Base-by-base conservation (phyloP, 1,140 invertebrate species). In the Charaxes varanes region DNA sequence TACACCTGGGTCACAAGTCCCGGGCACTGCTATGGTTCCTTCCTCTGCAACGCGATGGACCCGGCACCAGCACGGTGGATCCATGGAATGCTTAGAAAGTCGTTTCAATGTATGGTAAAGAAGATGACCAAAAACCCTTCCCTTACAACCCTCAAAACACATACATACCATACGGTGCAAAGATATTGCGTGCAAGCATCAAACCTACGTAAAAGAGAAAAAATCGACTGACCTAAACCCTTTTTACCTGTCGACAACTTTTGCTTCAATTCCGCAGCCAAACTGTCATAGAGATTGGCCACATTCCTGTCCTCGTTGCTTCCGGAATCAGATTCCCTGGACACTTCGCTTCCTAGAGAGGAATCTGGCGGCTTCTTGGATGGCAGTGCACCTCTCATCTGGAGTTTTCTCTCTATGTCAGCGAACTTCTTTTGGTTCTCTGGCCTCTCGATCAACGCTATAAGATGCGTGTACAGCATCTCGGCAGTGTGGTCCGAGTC, bases 401-500 rank as follows among this genome's bases (percentile, higher is more conserved):
- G 83, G 13, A 87, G 46, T 46, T 85, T 87, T 19, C 88, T 85
- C 65, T 93, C 91, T n/a, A 95, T 89, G 60, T 93, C 92, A 3
- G 89, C 88, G 56, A 95, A 90, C 52, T 94, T 94, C 62, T 92
- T 93, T 74, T 94, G 91, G 81, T 94, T 96, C 53, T 96, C 94
- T 16, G 94, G 92, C 23, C 93, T 76, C 27, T 93, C 91, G 10
- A 95, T 92, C 24, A 98, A 81, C 5, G 90, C 88, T 64, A 93
- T 90, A 27, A 98, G 77, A 66, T 97, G 95, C 2, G 89, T 87
- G 41, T 90, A 90, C 37, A 98, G 87, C 44, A 95, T 88, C 36
- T 91, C 87, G 0, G 97, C 97, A 3, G 97, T 99, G 62, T 96
- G 92, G 10, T 96, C 90, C 6, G 94, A 96, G 74, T 98, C 97